Conservation (phyloP, 2,113 vertebrate species). For the Calidris pygmaea region DNA sequence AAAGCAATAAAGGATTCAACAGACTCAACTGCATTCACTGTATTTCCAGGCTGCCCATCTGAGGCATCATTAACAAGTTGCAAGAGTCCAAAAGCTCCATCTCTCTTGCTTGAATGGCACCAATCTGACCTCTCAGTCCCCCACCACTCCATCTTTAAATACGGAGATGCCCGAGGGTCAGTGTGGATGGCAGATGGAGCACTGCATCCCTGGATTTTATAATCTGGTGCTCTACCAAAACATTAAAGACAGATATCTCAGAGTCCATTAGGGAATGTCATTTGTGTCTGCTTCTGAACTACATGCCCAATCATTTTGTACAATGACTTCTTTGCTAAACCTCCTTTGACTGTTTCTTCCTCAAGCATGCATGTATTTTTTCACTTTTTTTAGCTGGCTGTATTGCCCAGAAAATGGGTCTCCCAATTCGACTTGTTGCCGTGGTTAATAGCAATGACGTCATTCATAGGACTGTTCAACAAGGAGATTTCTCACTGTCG, state of each 20-base stretch:
- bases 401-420: slow-evolving; percentile 82
- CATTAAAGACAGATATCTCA: not conserved
- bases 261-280: not conserved
- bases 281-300: not conserved
- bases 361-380: not conserved
- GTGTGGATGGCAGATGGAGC: not conserved
- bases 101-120: not conserved
- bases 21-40: not conserved
- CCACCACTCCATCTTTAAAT: not conserved
- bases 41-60: not conserved
- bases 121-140: not conserved
- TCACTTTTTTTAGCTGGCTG: slow-evolving; percentile 74
- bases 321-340: not conserved
- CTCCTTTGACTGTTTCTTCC: not conserved
- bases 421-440: slow-evolving; percentile 83
- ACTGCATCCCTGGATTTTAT: not conserved
- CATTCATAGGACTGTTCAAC: slow-evolving; percentile 80
- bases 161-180: not conserved
- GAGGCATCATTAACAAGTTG: not conserved
- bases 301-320: not conserved
- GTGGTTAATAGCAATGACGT: slow-evolving; percentile 91
- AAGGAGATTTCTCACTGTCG: slow-evolving; percentile 87
- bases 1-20: not conserved
- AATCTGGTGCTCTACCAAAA: not conserved
- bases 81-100: not conserved